Percentiles rank a stretch among this genome's conserved stretches.
Conservation (phyloP, 1,140 invertebrate species). For the Venustaconcha ellipsiformis region DNA sequence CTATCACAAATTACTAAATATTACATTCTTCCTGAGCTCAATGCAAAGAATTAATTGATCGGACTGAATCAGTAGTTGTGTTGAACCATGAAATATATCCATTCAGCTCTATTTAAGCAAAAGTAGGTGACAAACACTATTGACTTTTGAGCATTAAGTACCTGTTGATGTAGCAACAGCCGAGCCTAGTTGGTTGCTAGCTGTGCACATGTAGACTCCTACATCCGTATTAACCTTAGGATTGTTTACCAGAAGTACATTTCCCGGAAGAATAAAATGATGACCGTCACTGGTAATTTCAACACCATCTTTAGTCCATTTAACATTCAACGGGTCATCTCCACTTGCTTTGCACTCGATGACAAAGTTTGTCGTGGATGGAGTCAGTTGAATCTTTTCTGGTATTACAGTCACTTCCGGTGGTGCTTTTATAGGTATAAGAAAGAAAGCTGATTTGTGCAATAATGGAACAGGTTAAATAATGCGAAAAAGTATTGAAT, state of each 20-base stretch:
- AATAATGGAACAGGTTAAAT: too few species aligned
- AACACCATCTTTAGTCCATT: conserved; percentile 26
- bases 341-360: conserved; percentile 19
- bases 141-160: neutral
- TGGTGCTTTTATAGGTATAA: conserved; percentile 5
- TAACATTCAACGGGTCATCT: conserved; percentile 11
- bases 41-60: too few species aligned
- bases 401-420: conserved; percentile 21
- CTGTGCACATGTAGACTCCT: conserved; percentile 18
- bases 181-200: conserved; percentile 1
- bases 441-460: too few species aligned
- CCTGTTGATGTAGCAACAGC: conserved; percentile 11
- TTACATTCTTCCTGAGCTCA: too few species aligned
- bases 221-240: conserved; percentile 8
- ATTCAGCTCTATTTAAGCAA: too few species aligned
- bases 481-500: too few species aligned
- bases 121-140: too few species aligned
- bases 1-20: too few species aligned
- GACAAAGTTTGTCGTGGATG: conserved; percentile 8
- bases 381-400: neutral
- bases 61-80: too few species aligned
- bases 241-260: conserved; percentile 18
- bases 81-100: too few species aligned
- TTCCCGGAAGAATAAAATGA: conserved; percentile 17
- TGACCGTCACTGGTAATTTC: conserved; percentile 19